Evolutionary conservation across 2,888 invertebrate species (phyloP), one percentile per base, ranked within the genome.

Genomic region (Calliopum simillimum): DNA sequence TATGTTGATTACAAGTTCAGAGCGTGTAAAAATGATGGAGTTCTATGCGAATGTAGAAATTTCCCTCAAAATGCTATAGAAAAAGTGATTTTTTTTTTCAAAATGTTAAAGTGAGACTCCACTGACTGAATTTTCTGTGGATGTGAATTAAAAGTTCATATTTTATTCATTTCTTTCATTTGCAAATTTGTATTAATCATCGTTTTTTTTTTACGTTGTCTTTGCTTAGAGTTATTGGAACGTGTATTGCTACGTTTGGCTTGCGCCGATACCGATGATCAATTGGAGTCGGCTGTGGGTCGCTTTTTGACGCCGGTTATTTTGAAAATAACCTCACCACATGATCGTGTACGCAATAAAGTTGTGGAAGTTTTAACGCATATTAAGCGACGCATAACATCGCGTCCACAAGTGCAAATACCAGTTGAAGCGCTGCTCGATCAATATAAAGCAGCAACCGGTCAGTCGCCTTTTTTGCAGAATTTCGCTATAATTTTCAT

Each of bases 401-500:
- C 94, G 74, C 89, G 97, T 56, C 91, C 93, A 0, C 89, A 90
- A 79, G 93, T 98, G 3, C 94, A 94, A 85, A 87, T 98, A 70
- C 97, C 97, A 0, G 93, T 98, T 12, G 93, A 95, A 78, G 91
- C 93, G 5, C 87, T 98, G 16, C 86, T 98, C 62, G 88, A 91
- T 61, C 93, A 94, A 74, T 97, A 96, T 85, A 90, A 90, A 79
- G 93, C 94, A 79, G 91, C 94, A 5, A 75, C 80, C 0, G 77
- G 78, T 2, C 87, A 90, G 91, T 80, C 96, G 92, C 88, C 93
- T 92, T 80, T 83, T 80, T 89, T 89, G 21, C 88, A 96, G 93
- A 98, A 98, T 86, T 97, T 98, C 83, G 91, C 95, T 13, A 94
- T 97, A 69, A 95, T 98, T 79, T 98, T 97, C 84, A 93, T 98